Base-by-base conservation (phyloP, 2,888 invertebrate genomes). In the Clostera curtula region DNA sequence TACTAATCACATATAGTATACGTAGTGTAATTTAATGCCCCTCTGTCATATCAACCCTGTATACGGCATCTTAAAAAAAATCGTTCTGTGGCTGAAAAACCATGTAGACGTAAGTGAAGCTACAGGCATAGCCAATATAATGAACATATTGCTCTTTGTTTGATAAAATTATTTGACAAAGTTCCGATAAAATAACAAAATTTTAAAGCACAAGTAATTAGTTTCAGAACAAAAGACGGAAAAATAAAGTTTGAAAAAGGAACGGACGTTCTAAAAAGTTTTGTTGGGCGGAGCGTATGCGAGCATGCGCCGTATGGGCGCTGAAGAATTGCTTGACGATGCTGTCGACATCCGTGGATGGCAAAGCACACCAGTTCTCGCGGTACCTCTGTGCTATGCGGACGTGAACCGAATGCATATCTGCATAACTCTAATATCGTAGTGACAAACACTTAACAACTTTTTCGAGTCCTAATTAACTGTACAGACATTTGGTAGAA, bases 251-350 rank as follows among this genome's bases (percentile, higher is more conserved):
- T 63, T 41, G 13, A 21, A 36, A 54, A 45, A 41, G 44, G 43
- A 43, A 36, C 34, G 31, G 31, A 36, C 43, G 48, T 40, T 49
- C 56, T 37, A 55, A 65, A 75, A 80, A 79, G 65, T 74, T 82
- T 76, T 57, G 17, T 37, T 36, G 49, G 82, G 82, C 54, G 82
- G 79, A 41, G 69, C 34, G 36, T 55, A 17, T 11, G 8, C 27
- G 53, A 73, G 77, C 80, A 64, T 59, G 80, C 82, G 80, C 37
- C 5, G 17, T 54, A 4, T 5, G 2, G 1, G 3, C 46, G 68
- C 73, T 35, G 75, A 80, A 80, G 79, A 82, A 44, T 47, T 80
- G 75, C 66, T 75, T 65, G 53, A 40, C 48, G 53, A 56, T 66
- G 56, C 56, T 70, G 59, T 49, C 66, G 56, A 52, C 63, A 56